phyloP scores from a whole-genome alignment of 2,888 invertebrate genomes.

The Macrophya annulata region DNA sequence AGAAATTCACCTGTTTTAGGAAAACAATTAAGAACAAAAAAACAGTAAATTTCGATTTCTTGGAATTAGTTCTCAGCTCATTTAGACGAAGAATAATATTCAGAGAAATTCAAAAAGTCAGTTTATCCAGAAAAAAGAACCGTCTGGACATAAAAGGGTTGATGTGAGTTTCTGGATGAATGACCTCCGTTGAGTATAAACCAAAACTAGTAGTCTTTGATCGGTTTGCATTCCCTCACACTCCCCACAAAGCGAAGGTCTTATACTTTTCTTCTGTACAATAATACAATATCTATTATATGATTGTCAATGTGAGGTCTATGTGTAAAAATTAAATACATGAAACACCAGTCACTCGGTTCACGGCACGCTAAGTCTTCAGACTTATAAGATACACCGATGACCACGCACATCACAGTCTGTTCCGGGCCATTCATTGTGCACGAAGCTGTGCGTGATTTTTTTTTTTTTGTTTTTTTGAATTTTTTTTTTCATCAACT shows the following conservation, averaged over 20 bases:
- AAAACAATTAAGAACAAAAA: no score
- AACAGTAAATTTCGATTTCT: no score
- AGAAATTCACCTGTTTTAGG: no score
- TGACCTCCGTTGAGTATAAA: no score
- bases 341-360: background rate
- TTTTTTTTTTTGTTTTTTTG: background rate
- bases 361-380: background rate
- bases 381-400: slow-evolving; percentile 39
- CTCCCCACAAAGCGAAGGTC: background rate
- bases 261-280: background rate
- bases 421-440: background rate
- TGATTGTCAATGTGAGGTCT: background rate
- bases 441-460: background rate
- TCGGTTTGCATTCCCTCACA: no score
- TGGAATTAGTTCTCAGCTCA: no score
- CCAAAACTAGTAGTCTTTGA: no score
- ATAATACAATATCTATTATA: background rate
- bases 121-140: no score
- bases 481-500: background rate
- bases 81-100: no score
- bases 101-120: no score
- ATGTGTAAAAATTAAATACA: background rate
- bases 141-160: no score
- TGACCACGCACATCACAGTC: background rate
- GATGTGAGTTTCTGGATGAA: no score